phyloP scores from a whole-genome alignment of 2,113 vertebrate species.

The Paralichthys olivaceus region DNA sequence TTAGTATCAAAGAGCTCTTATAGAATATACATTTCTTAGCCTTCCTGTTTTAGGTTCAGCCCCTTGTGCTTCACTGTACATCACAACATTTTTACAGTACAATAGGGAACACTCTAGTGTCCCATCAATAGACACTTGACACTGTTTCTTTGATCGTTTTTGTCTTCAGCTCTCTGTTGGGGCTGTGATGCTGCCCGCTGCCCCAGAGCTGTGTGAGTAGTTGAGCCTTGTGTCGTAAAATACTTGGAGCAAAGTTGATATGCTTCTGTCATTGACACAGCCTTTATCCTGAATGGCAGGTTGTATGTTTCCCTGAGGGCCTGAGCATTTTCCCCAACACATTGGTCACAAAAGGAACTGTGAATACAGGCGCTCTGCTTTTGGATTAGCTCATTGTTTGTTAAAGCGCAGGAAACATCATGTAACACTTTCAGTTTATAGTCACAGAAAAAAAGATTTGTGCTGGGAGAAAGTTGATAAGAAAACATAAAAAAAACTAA shows the following conservation, averaged over 20 bases:
- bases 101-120: conserved; percentile 52
- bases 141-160: conserved; percentile 34
- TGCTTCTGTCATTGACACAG: conserved; percentile 33
- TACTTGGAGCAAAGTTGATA: conserved; percentile 46
- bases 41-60: conserved; percentile 54
- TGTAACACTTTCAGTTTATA: conserved; percentile 35
- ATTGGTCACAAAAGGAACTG: conserved; percentile 44
- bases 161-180: conserved; percentile 17
- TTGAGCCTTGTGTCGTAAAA: conserved; percentile 50
- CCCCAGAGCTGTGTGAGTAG: conserved; percentile 36
- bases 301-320: conserved; percentile 42
- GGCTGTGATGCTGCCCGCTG: conserved; percentile 21
- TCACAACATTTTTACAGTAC: conserved; percentile 46
- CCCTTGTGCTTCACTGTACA: conserved; percentile 37
- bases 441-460: conserved; percentile 21
- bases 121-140: conserved; percentile 50
- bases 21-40: conserved; percentile 51
- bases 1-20: conserved; percentile 53
- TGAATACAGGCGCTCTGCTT: conserved; percentile 38
- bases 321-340: conserved; percentile 44
- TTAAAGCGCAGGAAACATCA: conserved; percentile 62
- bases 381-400: conserved; percentile 64
- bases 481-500: conserved; percentile 5
- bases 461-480: conserved; percentile 28
- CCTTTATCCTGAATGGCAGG: conserved; percentile 43